Conservation (phyloP, 2,797 vertebrate genomes). For the Tiaroga cobitis region DNA sequence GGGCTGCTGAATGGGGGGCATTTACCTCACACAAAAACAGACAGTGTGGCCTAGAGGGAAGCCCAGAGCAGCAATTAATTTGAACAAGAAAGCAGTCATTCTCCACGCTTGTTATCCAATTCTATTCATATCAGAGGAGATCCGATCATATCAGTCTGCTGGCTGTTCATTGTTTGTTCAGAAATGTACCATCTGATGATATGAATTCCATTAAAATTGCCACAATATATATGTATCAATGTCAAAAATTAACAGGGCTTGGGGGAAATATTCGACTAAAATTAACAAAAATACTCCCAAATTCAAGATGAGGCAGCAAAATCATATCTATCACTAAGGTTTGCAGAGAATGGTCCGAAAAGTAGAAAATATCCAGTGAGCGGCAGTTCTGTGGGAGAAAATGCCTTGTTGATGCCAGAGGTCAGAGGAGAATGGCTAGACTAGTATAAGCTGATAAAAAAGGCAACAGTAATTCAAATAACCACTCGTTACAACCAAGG, state of each 20-base stretch:
- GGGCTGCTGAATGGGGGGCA: conserved; percentile 74
- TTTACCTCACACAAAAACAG: conserved; percentile 75
- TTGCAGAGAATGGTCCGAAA: no score
- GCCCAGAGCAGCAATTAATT: conserved; percentile 68
- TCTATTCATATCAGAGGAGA: conserved; percentile 68
- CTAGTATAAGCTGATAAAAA: not conserved
- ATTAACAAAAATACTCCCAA: not conserved
- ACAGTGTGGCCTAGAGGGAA: conserved; percentile 65
- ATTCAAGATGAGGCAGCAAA: not conserved
- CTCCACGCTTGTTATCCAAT: conserved; percentile 62
- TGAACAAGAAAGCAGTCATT: conserved; percentile 74
- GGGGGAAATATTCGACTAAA: not conserved
- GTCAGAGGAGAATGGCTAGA: not conserved
- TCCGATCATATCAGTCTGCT: conserved; percentile 63
- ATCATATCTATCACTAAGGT: no score
- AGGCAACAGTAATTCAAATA: not conserved
- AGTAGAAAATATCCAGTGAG: not conserved
- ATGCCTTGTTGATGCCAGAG: not conserved
- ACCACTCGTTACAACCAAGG: not conserved
- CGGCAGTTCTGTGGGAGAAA: not conserved
- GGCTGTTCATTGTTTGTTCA: conserved; percentile 30
- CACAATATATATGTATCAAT: not conserved
- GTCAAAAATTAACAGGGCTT: not conserved
- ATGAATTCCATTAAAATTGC: not conserved
- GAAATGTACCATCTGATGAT: conserved; percentile 13